Conservation (phyloP, 2,888 invertebrate genomes). For the Odontocerum albicorne region DNA sequence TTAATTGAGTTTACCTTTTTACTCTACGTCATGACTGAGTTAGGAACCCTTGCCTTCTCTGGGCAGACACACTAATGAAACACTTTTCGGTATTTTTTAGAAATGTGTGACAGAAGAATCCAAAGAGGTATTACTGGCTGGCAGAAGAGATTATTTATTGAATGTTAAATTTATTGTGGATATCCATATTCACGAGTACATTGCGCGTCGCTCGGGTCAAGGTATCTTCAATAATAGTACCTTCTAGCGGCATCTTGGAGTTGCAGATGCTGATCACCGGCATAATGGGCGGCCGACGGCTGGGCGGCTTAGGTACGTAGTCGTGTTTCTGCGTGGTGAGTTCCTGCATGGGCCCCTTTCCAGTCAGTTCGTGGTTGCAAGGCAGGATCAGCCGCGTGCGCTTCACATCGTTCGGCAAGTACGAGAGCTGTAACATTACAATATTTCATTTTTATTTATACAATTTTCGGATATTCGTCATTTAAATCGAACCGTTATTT, state of each 20-base stretch:
- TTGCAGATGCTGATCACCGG: constrained; percentile 46
- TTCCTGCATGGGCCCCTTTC: constrained; percentile 70
- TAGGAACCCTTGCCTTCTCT: too few relatives aligned
- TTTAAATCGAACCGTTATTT: too few relatives aligned
- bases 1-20: too few relatives aligned
- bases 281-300: constrained; percentile 49
- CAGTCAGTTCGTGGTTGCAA: constrained; percentile 63
- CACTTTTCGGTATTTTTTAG: too few relatives aligned
- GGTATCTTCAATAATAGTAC: not conserved
- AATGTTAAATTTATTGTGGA: too few relatives aligned
- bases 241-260: constrained; percentile 50
- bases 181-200: not conserved
- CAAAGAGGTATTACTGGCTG: too few relatives aligned
- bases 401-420: constrained; percentile 58
- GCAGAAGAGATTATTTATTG: too few relatives aligned
- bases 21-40: too few relatives aligned
- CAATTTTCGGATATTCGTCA: not conserved
- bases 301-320: constrained; percentile 65
- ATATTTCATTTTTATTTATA: not conserved
- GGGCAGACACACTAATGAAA: too few relatives aligned
- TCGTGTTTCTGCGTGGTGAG: constrained; percentile 74
- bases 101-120: too few relatives aligned
- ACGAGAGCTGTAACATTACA: constrained; percentile 49
- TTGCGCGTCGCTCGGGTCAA: not conserved
- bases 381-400: constrained; percentile 59